Evolutionary conservation across 2,888 invertebrate species (phyloP), one percentile per base, ranked within the genome.

Genomic region (Hofmannophila pseudospretella): DNA sequence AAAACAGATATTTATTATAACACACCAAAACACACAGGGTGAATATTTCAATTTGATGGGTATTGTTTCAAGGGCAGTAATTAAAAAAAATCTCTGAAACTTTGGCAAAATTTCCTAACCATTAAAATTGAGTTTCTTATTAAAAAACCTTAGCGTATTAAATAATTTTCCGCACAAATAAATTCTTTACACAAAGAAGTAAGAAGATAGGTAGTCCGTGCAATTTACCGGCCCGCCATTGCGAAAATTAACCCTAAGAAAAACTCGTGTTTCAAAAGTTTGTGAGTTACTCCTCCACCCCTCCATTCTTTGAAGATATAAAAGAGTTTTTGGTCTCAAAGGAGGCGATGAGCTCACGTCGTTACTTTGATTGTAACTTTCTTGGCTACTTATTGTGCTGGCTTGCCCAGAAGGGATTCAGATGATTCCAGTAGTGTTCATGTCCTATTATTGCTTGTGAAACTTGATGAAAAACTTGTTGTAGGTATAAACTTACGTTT

Each of bases 361-460:
- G 64, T 59, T 68, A 64, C 67, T 71, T 69, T 69, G 64, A 75
- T 77, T 72, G 71, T 61, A 74, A 73, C 53, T 72, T 70, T 49
- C 45, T 47, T 57, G 51, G 48, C 49, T 50, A 46, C 42, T 54
- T 52, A 54, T 58, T 59, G 59, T 54, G 44, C 44, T 48, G 48
- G 41, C 20, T 9, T 9, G 34, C 32, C 22, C 39, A 28, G 31
- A 2, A 34, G 38, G 39, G 34, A 34, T 30, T 30, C 8, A 30
- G 11, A 19, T 14, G 20, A 34, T 19, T 12, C 29, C 33, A 10
- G 29, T 14, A 11, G 25, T 20, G 22, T 29, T 30, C 14, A 23
- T n/a, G 23, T 8, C 8, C 8, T 22, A 35, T 10, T 30, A 19
- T 30, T 30, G 7, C 8, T 30, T 16, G 19, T 13, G 9, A 19